phyloP scores from a whole-genome alignment of 2,888 invertebrate species.

The Leucoma salicis region DNA sequence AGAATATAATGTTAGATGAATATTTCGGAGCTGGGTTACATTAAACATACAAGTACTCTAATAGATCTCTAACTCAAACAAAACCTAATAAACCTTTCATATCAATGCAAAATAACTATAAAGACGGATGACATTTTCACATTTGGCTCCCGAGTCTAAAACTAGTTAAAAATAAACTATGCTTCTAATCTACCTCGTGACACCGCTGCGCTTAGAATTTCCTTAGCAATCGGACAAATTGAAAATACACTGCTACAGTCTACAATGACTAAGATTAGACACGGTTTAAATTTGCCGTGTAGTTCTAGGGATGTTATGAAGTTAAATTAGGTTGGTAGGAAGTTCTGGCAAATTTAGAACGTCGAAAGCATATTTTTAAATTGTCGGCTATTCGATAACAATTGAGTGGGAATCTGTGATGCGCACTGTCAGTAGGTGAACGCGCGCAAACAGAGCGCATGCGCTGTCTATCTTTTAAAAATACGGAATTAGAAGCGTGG shows the following conservation, averaged over 20 bases:
- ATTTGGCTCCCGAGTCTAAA: slow-evolving; percentile 37
- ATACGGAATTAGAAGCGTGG: slow-evolving; percentile 45
- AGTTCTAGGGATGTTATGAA: slow-evolving; percentile 10
- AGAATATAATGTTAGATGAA: too few species aligned
- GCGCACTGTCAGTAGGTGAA: slow-evolving; percentile 50
- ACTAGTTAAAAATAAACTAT: slow-evolving; percentile 39
- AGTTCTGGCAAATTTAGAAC: slow-evolving; percentile 7
- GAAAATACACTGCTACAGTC: slow-evolving; percentile 7
- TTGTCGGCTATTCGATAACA: slow-evolving; percentile 45
- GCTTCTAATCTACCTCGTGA: slow-evolving; percentile 34
- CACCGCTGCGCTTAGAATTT: slow-evolving; percentile 36
- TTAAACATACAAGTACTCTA: too few species aligned
- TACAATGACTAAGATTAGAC: slow-evolving; percentile 2
- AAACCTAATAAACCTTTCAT: slow-evolving; percentile 21
- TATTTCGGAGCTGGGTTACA: too few species aligned
- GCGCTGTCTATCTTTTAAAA: slow-evolving; percentile 44
- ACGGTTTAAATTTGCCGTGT: slow-evolving; percentile 10
- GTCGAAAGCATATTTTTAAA: slow-evolving; percentile 31
- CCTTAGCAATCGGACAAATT: slow-evolving; percentile 25
- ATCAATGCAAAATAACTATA: slow-evolving; percentile 35
- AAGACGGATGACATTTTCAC: slow-evolving; percentile 35
- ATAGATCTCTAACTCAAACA: slow-evolving; percentile 22
- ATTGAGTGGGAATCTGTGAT: slow-evolving; percentile 38
- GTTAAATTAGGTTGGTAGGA: slow-evolving; percentile 12
- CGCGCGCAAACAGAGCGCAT: slow-evolving; percentile 60